A percentile compares a stretch with the other conserved stretches of the same genome.
Conservation (phyloP, 1,140 invertebrate species). For the Marisa cornuarietis region DNA sequence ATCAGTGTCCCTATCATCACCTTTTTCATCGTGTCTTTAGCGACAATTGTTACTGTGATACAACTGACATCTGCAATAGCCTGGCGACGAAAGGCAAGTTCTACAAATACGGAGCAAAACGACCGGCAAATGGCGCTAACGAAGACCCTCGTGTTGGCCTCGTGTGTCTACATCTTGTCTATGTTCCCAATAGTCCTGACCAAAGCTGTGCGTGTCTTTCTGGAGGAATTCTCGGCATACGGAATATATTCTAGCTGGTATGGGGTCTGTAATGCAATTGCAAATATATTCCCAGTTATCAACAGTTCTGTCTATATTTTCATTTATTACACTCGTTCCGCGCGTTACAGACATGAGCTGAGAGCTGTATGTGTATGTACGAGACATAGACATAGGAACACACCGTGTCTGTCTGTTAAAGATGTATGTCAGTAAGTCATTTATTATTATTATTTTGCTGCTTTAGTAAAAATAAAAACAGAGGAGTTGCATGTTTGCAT, state of each 20-base stretch:
- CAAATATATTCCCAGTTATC: background rate
- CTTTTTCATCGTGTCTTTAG: slow-evolving; percentile 5
- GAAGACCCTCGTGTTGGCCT: background rate
- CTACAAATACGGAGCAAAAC: background rate
- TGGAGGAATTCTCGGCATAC: background rate
- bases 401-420: no score
- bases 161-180: background rate
- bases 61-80: background rate
- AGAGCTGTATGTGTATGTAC: no score
- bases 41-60: background rate
- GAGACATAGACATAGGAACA: no score
- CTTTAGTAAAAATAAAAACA: no score
- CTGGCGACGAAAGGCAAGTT: background rate
- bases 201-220: background rate
- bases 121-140: background rate
- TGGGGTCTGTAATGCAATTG: background rate
- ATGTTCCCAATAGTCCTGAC: background rate
- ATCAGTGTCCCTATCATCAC: background rate
- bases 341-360: no score
- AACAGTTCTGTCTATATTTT: background rate
- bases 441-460: no score
- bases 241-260: background rate
- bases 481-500: no score
- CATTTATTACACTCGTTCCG: no score
- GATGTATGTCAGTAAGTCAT: no score